Conservation (phyloP, 2,797 vertebrate species). For the Neosilurus mollespiculum region DNA sequence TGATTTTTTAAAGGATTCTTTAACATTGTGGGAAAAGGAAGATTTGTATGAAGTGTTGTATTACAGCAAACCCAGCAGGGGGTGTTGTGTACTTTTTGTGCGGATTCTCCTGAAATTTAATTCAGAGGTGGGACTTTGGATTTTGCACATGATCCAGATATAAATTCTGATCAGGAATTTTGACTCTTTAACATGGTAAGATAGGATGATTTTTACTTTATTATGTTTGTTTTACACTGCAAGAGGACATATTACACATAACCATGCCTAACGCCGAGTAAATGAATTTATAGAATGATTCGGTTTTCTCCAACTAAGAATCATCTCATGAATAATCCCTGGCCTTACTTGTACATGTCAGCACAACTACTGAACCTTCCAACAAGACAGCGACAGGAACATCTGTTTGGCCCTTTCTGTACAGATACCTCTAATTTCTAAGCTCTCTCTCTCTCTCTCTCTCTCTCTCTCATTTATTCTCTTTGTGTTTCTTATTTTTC, state of each 20-base stretch:
- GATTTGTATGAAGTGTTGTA: no score
- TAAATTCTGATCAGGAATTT: no score
- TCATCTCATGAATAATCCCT: slow-evolving; percentile 14
- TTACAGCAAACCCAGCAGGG: no score
- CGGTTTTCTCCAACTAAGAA: neutral
- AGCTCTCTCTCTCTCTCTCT: neutral
- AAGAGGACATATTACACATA: neutral
- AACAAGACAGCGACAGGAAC: neutral
- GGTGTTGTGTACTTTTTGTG: no score
- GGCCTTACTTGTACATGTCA: slow-evolving; percentile 1
- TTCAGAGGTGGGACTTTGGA: no score
- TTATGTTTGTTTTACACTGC: neutral
- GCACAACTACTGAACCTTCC: neutral
- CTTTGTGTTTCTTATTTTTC: neutral
- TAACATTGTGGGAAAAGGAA: no score
- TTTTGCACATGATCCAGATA: no score
- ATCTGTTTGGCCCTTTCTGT: slow-evolving; percentile 9
- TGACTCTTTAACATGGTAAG: no score
- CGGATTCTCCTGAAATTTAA: no score
- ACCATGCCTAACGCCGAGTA: neutral
- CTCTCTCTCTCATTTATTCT: neutral
- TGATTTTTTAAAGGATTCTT: no score
- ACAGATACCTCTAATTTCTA: neutral
- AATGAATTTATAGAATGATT: neutral
- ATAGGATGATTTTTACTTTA: no score